phyloP scores from a whole-genome alignment of 2,113 vertebrate genomes.

The Psittacara wagleri region DNA sequence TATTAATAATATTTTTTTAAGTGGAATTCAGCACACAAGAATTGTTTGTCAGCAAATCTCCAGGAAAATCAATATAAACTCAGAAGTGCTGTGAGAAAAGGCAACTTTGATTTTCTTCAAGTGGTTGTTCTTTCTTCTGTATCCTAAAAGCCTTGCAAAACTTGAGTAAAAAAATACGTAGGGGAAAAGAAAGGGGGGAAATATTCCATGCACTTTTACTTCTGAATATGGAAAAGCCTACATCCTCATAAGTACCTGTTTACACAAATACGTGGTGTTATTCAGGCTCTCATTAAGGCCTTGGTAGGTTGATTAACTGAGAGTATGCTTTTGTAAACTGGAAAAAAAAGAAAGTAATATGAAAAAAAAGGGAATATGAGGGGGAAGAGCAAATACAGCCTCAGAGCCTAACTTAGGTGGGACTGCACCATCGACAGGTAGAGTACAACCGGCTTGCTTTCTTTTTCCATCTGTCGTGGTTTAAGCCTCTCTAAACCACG shows the following conservation, averaged over 20 bases:
- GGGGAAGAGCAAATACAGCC: background rate
- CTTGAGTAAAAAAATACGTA: background rate
- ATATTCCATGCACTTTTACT: background rate
- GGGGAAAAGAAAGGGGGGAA: background rate
- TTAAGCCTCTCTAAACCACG: no score
- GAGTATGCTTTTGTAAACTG: background rate
- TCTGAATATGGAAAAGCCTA: background rate
- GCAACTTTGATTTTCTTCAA: background rate
- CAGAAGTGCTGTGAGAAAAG: background rate
- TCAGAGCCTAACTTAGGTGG: background rate
- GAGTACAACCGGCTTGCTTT: background rate
- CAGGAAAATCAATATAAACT: background rate
- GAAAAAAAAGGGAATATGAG: background rate
- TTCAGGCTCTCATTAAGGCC: background rate
- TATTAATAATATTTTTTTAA: background rate
- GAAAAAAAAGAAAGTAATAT: background rate
- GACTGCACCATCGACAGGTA: background rate
- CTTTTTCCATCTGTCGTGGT: background rate
- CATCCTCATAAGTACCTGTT: background rate
- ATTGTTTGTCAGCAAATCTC: background rate
- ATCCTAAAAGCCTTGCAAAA: background rate
- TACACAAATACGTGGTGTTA: background rate
- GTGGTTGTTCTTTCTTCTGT: background rate
- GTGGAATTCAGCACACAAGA: background rate
- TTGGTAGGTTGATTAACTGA: background rate